Conservation (phyloP, 2,797 vertebrate species). For the Sebastiscus albofasciatus region DNA sequence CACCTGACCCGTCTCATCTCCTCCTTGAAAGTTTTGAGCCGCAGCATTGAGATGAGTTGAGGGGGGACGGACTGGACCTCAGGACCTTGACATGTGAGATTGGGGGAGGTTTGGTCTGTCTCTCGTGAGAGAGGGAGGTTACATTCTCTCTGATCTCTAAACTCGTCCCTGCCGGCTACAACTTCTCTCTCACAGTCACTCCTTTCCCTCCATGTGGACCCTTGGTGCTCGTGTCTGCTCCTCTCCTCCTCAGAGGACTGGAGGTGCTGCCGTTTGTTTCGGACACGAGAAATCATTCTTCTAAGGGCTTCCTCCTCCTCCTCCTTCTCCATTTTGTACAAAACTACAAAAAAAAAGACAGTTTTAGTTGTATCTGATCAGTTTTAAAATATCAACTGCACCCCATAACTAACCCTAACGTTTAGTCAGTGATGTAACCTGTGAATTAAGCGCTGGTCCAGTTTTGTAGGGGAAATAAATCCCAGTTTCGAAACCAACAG, state of each 20-base stretch:
- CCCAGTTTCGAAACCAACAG: not conserved
- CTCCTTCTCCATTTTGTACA: constrained; percentile 11
- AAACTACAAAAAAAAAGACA: not conserved
- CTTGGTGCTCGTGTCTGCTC: not conserved
- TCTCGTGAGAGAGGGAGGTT: not conserved
- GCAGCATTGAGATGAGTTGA: constrained; percentile 32
- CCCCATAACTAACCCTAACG: not conserved
- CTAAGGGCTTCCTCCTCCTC: constrained; percentile 21
- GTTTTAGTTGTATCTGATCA: too few relatives aligned
- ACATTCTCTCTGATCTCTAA: too few relatives aligned
- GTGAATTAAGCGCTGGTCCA: not conserved
- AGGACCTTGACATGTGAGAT: constrained; percentile 19
- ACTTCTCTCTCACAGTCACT: not conserved
- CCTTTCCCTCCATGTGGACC: not conserved
- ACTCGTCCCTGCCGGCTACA: not conserved
- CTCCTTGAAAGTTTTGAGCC: constrained; percentile 38
- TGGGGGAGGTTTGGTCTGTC: not conserved
- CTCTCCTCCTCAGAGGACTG: not conserved
- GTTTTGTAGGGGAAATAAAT: not conserved
- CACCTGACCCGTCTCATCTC: constrained; percentile 32
- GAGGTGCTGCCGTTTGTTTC: not conserved
- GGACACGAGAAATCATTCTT: constrained; percentile 26
- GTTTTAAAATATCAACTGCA: not conserved
- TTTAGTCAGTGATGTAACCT: not conserved
- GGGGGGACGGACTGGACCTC: constrained; percentile 23